Evolutionary conservation across 2,888 invertebrate species (phyloP).

Genomic region (Amphiduros pacificus): DNA sequence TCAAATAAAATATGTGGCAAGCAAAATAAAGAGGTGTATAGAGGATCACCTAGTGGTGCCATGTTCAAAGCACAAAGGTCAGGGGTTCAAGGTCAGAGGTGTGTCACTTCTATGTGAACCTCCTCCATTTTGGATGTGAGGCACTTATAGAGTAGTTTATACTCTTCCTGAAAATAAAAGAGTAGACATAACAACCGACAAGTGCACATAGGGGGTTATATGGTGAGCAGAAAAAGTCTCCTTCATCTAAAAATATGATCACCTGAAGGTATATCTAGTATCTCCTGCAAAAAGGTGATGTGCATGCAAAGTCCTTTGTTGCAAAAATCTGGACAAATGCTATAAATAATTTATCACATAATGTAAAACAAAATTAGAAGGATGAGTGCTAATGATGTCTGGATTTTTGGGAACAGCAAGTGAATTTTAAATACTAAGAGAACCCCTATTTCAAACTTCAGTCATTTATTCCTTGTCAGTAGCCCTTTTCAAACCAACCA

Average conservation of each 20-base stretch:
- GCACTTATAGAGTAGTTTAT: conserved; percentile 16
- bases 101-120: conserved; percentile 15
- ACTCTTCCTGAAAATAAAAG: conserved; percentile 19
- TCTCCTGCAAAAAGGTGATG: too few species aligned
- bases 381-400: too few species aligned
- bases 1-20: neutral
- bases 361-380: neutral
- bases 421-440: too few species aligned
- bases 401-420: too few species aligned
- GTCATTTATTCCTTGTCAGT: too few species aligned
- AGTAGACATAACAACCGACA: conserved; percentile 8
- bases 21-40: neutral
- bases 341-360: neutral
- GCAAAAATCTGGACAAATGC: neutral
- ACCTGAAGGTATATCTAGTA: too few species aligned
- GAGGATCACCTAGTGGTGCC: conserved; percentile 17
- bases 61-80: conserved; percentile 14
- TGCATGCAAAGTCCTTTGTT: neutral
- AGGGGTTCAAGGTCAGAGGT: conserved; percentile 16
- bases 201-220: conserved; percentile 12
- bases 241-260: neutral
- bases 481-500: too few species aligned
- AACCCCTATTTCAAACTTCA: too few species aligned
- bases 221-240: conserved; percentile 3
- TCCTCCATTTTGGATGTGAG: conserved; percentile 12